Base-by-base conservation (phyloP, 2,797 vertebrate genomes). In the Cuculus canorus region DNA sequence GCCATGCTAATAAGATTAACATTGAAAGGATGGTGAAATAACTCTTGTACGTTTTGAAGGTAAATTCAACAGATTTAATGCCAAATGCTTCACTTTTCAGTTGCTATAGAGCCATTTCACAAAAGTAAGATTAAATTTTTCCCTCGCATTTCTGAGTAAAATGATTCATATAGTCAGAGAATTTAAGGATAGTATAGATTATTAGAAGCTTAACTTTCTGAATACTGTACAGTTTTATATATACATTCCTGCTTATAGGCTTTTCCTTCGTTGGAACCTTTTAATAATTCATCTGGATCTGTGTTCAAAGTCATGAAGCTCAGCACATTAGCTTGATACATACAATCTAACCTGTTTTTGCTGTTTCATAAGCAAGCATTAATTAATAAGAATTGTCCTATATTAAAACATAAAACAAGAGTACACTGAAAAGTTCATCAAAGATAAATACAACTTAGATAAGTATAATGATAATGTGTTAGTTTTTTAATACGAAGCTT, bases 31-130 rank as follows among this genome's bases (percentile, higher is more conserved):
- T 82, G 48, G 21, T 84, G 39, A 88, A 90, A 92, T 83, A 83
- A 41, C 15, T 73, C 61, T 84, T 82, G 45, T 88, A 43, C 35
- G 92, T 70, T 48, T 86, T 73, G 72, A 23, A 70, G 41, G 45
- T 93, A 90, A 86, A 86, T 86, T 79, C 56, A 70, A 35, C 48
- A 66, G 66, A 83, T 86, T 70, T 86, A 79, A 80, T 73, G 35
- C 25, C 59, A 86, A 90, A 72, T 56, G 24, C 48, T 90, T 91
- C 30, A 88, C 63, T 68, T n/a, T 59, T 84, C 63, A 80, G 87
- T 93, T 95, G 89, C 91, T 75, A 73, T 88, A 93, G 94, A 90
- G 30, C 65, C n/a, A n/a, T 86, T 91, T 91, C 54, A 90, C 60
- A 73, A 56, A 94, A 93, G 28, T 59, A 75, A 82, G 60, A 23